Evolutionary conservation across 2,888 invertebrate genomes (phyloP), one percentile per base, ranked within the genome.

Genomic region (Lepidochitona cinerea): DNA sequence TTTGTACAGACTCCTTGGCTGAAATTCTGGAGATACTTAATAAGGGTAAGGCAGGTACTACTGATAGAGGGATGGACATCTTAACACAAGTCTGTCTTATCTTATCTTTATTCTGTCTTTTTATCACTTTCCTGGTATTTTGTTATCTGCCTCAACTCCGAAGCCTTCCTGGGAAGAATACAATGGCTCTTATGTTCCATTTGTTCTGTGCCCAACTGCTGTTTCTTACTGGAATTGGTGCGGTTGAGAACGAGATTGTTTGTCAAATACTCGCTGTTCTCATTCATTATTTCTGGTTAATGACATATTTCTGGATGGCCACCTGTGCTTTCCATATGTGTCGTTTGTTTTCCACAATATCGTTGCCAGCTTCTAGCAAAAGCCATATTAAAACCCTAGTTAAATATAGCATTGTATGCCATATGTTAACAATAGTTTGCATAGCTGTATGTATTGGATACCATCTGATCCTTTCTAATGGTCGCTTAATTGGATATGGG

Each of bases 401-500:
- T n/a, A n/a, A n/a, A n/a, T n/a, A n/a, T n/a, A n/a, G n/a, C n/a
- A n/a, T n/a, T n/a, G n/a, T n/a, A n/a, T n/a, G n/a, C n/a, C n/a
- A n/a, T n/a, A n/a, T n/a, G n/a, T n/a, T n/a, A n/a, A n/a, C n/a
- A n/a, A n/a, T n/a, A n/a, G n/a, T n/a, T n/a, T n/a, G n/a, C 18
- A 26, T 66, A 2, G 35, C 12, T 4, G 37, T 66, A 3, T 35
- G 37, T 37, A 66, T 37, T 35, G 66, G 18, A n/a, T 37, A 37
- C 37, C 66, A 37, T 26, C 33, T n/a, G n/a, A n/a, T n/a, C 3
- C 2, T 26, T 23, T 3, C 66, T 14, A 9, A 35, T 23, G 35
- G 66, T 18, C 33, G 37, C 5, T 41, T 36, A 14, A 53, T 68
- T 49, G 73, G 68, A 33, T 73, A 73, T 70, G 73, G 73, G n/a